Conservation (phyloP, 35 echinoderm and acorn worm genomes). For the Stichopus chloronotus region DNA sequence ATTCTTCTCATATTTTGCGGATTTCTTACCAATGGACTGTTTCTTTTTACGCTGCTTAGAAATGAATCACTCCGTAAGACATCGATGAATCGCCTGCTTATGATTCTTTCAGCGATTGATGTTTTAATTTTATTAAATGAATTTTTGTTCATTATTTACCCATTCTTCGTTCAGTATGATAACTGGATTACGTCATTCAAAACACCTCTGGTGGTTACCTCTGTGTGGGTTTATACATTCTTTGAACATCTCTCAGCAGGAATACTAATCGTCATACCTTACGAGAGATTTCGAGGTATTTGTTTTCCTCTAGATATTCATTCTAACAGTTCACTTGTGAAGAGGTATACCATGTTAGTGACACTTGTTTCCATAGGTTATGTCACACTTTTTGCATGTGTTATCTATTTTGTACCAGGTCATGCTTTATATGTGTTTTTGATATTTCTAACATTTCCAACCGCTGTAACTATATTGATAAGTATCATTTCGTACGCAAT, state of each 20-base stretch:
- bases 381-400: neutral
- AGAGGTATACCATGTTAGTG: neutral
- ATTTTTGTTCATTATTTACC: neutral
- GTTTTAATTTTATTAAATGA: slow-evolving; percentile 9
- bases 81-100: slow-evolving; percentile 6
- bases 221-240: neutral
- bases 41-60: neutral
- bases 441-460: neutral
- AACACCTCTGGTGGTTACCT: neutral
- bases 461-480: neutral
- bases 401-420: neutral
- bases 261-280: neutral
- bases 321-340: neutral
- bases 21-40: slow-evolving; percentile 1
- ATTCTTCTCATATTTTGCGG: slow-evolving; percentile 18
- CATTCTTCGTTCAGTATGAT: neutral
- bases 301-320: slow-evolving; percentile 11
- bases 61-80: neutral
- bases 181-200: neutral
- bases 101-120: neutral
- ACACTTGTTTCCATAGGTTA: neutral
- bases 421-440: neutral
- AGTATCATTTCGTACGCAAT: neutral
- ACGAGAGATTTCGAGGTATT: slow-evolving; percentile 16
- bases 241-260: neutral